Evolutionary conservation across 2,113 vertebrate genomes (phyloP).

Genomic region (Dipodomys stephensi): DNA sequence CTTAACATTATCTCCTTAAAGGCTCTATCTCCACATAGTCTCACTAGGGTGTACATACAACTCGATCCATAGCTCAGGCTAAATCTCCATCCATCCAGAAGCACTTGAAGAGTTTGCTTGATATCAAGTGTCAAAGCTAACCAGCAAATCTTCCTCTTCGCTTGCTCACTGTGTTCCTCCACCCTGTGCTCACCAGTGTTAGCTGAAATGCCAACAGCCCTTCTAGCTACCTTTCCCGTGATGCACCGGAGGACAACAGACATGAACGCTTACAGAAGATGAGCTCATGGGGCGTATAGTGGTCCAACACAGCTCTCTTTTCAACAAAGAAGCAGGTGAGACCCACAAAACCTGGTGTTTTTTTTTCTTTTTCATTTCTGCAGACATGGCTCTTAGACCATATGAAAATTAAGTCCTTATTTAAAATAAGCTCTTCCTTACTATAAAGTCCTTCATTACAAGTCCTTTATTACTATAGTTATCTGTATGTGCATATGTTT

Average conservation of each 20-base stretch:
- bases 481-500: too few species aligned
- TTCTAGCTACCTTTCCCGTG: neutral
- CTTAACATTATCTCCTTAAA: neutral
- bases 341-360: too few species aligned
- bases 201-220: neutral
- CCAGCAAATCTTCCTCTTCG: neutral
- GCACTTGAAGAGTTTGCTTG: neutral
- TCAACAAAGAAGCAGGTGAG: neutral
- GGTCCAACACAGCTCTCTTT: neutral
- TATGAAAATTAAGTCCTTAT: too few species aligned
- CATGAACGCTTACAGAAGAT: neutral
- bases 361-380: neutral
- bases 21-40: neutral
- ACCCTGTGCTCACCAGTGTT: neutral
- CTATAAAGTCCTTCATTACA: too few species aligned
- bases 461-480: too few species aligned
- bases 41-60: neutral
- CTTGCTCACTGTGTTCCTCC: too few species aligned
- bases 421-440: too few species aligned
- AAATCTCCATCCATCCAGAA: neutral
- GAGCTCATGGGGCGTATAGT: fast-evolving
- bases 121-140: neutral
- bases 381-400: neutral
- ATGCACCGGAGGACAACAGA: too few species aligned
- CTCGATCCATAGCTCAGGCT: neutral